Evolutionary conservation across 2,113 vertebrate genomes (phyloP).

Genomic region (Hippocampus mohnikei): DNA sequence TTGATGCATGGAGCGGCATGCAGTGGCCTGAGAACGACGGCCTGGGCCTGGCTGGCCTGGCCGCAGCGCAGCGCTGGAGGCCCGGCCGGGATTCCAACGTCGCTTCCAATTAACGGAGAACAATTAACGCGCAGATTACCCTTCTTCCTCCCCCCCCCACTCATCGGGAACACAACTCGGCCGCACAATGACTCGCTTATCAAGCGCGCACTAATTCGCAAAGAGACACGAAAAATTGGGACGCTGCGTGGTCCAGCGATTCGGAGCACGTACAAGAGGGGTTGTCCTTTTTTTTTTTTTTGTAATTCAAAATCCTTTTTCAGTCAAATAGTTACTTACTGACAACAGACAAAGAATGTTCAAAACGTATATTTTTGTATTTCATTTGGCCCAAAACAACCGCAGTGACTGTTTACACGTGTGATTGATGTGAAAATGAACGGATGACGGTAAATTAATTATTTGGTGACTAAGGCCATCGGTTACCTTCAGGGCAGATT

Average conservation of each 20-base stretch:
- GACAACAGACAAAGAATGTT: neutral
- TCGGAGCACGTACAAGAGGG: slow-evolving; percentile 1
- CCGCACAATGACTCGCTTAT: slow-evolving; percentile 71
- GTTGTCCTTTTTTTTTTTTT: neutral
- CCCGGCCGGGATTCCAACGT: slow-evolving; percentile 85
- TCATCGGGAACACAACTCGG: slow-evolving; percentile 62
- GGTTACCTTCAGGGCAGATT: neutral
- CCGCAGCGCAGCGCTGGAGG: slow-evolving; percentile 63
- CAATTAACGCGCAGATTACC: slow-evolving; percentile 84
- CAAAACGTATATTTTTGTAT: neutral
- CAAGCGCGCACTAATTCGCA: slow-evolving; percentile 65
- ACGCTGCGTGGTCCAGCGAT: slow-evolving; percentile 48
- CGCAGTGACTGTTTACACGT: neutral
- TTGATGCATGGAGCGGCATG: neutral
- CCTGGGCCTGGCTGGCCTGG: slow-evolving; percentile 52
- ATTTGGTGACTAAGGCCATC: neutral
- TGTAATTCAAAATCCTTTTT: neutral
- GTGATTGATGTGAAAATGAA: neutral
- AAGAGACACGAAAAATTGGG: slow-evolving; percentile 69
- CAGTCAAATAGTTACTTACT: neutral
- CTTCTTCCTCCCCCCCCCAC: slow-evolving; percentile 65
- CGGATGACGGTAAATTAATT: neutral
- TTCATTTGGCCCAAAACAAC: neutral
- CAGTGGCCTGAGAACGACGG: slow-evolving; percentile 48
- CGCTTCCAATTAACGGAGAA: slow-evolving; percentile 90